Conservation (phyloP, 1,140 invertebrate genomes). For the Maconellicoccus hirsutus region DNA sequence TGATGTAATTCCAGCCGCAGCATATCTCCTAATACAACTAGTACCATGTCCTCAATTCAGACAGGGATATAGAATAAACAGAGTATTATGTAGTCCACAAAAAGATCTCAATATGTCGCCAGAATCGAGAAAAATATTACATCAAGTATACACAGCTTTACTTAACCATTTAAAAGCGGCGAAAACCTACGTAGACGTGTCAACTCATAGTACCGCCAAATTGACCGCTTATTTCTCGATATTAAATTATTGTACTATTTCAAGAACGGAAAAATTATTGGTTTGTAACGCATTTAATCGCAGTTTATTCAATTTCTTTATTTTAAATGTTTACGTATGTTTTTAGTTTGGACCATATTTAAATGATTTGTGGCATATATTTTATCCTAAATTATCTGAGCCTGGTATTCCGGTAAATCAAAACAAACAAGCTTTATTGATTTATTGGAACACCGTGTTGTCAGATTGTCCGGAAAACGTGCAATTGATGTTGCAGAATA, state of each 20-base stretch:
- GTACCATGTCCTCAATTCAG: constrained; percentile 79
- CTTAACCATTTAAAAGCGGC: constrained; percentile 64
- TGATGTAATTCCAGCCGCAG: constrained; percentile 14
- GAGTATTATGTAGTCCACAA: constrained; percentile 38
- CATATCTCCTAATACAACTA: constrained; percentile 34
- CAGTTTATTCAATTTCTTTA: not conserved
- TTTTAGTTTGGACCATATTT: constrained; percentile 75
- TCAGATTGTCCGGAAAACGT: constrained; percentile 86
- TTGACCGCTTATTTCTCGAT: constrained; percentile 80
- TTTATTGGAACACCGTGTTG: constrained; percentile 87
- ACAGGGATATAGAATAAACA: constrained; percentile 61
- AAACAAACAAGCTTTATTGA: constrained; percentile 82
- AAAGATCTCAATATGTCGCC: constrained; percentile 42
- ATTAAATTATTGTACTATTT: constrained; percentile 80
- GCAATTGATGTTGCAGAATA: constrained; percentile 69
- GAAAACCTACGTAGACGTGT: constrained; percentile 71
- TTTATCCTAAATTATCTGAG: constrained; percentile 89
- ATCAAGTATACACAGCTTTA: constrained; percentile 61
- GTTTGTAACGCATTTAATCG: constrained; percentile 43
- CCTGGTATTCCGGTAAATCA: constrained; percentile 87
- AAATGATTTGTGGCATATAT: constrained; percentile 81
- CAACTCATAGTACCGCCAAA: constrained; percentile 76
- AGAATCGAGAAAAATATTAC: constrained; percentile 66
- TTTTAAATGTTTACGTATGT: constrained; percentile 28
- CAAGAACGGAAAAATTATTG: constrained; percentile 83